These are phyloP conservation scores for Ardeotis arabs DNA, from an alignment of 2,113 vertebrate genomes.

Conservation along the genomic window DNA sequence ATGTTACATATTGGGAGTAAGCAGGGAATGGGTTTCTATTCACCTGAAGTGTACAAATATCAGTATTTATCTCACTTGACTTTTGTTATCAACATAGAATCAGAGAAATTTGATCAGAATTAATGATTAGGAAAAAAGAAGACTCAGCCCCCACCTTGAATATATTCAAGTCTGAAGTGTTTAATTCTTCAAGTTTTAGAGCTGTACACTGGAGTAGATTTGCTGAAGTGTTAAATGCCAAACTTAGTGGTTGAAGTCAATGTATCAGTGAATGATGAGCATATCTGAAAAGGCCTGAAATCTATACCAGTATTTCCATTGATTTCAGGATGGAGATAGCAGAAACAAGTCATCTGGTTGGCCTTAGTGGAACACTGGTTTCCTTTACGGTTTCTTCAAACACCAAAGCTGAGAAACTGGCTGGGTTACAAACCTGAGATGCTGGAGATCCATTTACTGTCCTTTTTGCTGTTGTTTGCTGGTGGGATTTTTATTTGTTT, in stretches of 20 bases:
- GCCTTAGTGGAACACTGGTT: neutral
- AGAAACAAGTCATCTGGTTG: neutral
- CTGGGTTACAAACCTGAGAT: neutral
- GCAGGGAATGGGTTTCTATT: neutral
- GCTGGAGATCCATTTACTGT: neutral
- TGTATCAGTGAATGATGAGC: neutral
- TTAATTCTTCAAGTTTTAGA: neutral
- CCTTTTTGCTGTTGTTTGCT: neutral
- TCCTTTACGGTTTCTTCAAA: neutral
- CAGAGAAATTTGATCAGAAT: neutral
- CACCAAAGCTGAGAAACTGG: neutral
- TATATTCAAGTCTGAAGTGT: neutral
- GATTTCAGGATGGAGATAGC: neutral
- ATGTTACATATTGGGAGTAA: neutral
- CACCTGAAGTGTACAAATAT: neutral
- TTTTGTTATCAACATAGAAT: neutral
- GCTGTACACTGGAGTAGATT: neutral
- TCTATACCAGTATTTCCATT: rapidly evolving
- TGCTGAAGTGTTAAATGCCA: neutral
- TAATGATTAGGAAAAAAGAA: neutral
- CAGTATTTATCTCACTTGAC: neutral
- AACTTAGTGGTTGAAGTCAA: neutral
- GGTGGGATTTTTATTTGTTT: neutral
- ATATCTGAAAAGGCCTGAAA: neutral
- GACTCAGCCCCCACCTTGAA: neutral